phyloP scores from a whole-genome alignment of 2,888 invertebrate genomes.

The Tinea semifulvella region DNA sequence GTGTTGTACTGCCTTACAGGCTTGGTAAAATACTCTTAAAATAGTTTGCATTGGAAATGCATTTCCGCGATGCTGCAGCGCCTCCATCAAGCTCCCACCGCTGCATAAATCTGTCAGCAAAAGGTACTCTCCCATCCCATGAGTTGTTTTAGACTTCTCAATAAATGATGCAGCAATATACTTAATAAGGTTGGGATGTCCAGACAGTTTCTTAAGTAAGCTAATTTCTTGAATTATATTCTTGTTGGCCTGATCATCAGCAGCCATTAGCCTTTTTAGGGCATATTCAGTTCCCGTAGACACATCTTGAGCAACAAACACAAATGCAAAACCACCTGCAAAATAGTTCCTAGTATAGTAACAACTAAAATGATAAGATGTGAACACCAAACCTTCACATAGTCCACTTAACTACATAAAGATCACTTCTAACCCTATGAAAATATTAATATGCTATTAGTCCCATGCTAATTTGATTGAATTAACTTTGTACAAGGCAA shows the following conservation, averaged over 20 bases:
- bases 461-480: no score
- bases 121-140: slow-evolving; percentile 89
- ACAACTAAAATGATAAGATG: no score
- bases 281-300: slow-evolving; percentile 90
- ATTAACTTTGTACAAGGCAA: no score
- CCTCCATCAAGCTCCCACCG: slow-evolving; percentile 79
- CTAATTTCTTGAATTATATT: slow-evolving; percentile 85
- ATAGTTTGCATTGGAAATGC: slow-evolving; percentile 75
- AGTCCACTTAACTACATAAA: no score
- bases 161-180: slow-evolving; percentile 86
- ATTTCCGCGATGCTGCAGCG: slow-evolving; percentile 65
- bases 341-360: neutral
- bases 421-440: no score
- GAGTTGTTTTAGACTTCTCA: slow-evolving; percentile 79
- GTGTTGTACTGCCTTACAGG: slow-evolving; percentile 88
- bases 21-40: slow-evolving; percentile 90
- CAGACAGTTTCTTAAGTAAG: slow-evolving; percentile 85
- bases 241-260: slow-evolving; percentile 82
- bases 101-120: slow-evolving; percentile 93
- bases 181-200: slow-evolving; percentile 91
- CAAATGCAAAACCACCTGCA: slow-evolving; percentile 96
- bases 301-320: slow-evolving; percentile 92
- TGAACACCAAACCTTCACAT: no score
- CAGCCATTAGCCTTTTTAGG: slow-evolving; percentile 86
- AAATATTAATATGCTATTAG: no score